Evolutionary conservation across 2,888 invertebrate genomes (phyloP).

Genomic region (Anoplius nigerrimus): DNA sequence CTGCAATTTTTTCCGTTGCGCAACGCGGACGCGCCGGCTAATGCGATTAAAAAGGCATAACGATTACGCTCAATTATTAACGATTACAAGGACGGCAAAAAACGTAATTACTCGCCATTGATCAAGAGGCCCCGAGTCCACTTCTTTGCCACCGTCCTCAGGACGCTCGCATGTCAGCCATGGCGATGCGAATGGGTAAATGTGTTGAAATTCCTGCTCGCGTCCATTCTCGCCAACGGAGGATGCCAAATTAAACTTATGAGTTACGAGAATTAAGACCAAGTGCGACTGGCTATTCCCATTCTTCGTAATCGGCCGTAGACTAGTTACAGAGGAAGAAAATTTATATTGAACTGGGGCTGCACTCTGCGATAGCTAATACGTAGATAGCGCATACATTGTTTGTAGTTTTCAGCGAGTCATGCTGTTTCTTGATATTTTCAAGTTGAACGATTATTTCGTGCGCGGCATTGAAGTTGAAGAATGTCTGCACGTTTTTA

Average conservation of each 20-base stretch:
- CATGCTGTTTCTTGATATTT: too few species aligned
- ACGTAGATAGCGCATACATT: too few species aligned
- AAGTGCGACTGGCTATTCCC: slow-evolving; percentile 27
- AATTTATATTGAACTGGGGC: too few species aligned
- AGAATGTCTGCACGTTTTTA: too few species aligned
- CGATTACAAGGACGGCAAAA: slow-evolving; percentile 70
- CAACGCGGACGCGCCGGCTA: slow-evolving; percentile 57
- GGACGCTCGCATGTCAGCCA: too few species aligned
- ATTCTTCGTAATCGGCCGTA: too few species aligned
- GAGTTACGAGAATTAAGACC: slow-evolving; percentile 30
- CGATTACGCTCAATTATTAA: slow-evolving; percentile 73
- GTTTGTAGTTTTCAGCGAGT: too few species aligned
- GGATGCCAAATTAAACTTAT: background rate
- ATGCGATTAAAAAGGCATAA: slow-evolving; percentile 71
- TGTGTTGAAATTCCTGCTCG: background rate
- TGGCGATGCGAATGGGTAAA: too few species aligned
- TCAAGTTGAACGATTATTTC: too few species aligned
- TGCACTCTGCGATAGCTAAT: too few species aligned
- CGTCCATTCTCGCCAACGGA: background rate
- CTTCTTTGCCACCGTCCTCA: slow-evolving; percentile 33
- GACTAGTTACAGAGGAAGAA: too few species aligned
- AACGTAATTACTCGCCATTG: slow-evolving; percentile 70
- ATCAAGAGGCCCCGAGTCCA: slow-evolving; percentile 61
- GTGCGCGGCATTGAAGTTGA: too few species aligned
- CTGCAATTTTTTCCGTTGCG: slow-evolving; percentile 61